Evolutionary conservation across 2,888 invertebrate genomes (phyloP), one percentile per base, ranked within the genome.

Genomic region (Synanthedon formicaeformis): DNA sequence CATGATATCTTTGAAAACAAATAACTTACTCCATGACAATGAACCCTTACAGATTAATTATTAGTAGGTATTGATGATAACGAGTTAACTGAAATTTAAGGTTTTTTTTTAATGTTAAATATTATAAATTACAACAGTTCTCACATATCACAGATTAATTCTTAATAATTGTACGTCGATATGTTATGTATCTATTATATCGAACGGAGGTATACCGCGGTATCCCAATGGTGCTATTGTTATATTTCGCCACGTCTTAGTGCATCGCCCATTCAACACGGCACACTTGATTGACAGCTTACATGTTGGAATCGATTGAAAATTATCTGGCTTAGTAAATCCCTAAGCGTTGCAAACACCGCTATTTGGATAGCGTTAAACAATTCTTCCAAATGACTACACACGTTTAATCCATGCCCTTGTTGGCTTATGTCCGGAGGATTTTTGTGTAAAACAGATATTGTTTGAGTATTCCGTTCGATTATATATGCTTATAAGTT

Each of bases 331-430:
- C 83, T 86, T 84, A 86, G 78, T 77, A 73, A 73, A 73, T 81
- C 78, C 75, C 77, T 80, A 78, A 65, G 73, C 63, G 70, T 70
- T 65, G 61, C 69, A 67, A 72, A 73, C 73, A 73, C 78, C 81
- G 81, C 76, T 86, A 78, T 86, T 86, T 86, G 82, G 83, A 71
- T 77, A 84, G 85, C 78, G 86, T 81, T 84, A 86, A 85, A 83
- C 80, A 84, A 84, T 84, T 81, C 77, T 86, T 86, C 83, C 85
- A 76, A 81, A 60, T 72, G 86, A 84, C 77, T 84, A 68, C 68
- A 60, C 76, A 66, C 63, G 63, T 65, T 73, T 78, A 79, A 81
- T 78, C 74, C 72, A 60, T 69, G 63, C 78, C 75, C 78, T 77
- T 78, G 75, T 78, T 70, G 71, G 62, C 66, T 69, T 65, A 72